These are phyloP conservation scores for Chelonia mydas DNA, from an alignment of 2,797 vertebrate genomes.

Conservation along the genomic window DNA sequence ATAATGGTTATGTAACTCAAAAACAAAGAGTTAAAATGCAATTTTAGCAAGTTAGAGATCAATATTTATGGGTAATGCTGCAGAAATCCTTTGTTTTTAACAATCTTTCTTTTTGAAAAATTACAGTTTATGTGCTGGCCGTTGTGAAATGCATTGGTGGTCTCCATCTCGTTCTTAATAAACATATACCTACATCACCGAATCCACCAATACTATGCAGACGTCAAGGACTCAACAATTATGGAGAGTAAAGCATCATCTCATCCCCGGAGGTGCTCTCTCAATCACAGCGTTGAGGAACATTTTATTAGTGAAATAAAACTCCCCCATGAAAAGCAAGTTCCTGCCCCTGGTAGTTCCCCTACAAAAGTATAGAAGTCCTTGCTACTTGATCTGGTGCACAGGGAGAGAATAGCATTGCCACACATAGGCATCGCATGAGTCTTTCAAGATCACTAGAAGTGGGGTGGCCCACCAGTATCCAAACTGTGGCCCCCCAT, in stretches of 20 bases:
- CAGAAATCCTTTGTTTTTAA: neutral
- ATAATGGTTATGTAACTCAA: neutral
- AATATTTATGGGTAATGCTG: neutral
- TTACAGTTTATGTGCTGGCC: neutral
- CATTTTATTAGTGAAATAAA: conserved; percentile 19
- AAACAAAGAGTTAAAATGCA: neutral
- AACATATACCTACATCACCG: neutral
- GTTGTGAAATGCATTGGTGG: conserved; percentile 1
- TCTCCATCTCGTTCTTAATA: neutral
- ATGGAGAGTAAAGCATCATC: neutral
- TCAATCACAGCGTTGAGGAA: neutral
- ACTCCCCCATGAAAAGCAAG: neutral
- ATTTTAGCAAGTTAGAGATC: neutral
- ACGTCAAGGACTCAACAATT: neutral
- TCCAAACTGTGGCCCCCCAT: too few relatives aligned
- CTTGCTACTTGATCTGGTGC: neutral
- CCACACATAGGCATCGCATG: too few relatives aligned
- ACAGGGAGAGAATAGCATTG: neutral
- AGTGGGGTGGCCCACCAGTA: too few relatives aligned
- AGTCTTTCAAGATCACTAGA: too few relatives aligned
- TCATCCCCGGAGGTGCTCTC: neutral
- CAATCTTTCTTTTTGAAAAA: neutral
- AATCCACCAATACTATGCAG: neutral
- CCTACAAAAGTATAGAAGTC: neutral
- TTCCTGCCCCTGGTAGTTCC: neutral